These are phyloP conservation scores for Brachyrhaphis roseni DNA, from an alignment of 2,797 vertebrate species.

Conservation along the genomic window DNA sequence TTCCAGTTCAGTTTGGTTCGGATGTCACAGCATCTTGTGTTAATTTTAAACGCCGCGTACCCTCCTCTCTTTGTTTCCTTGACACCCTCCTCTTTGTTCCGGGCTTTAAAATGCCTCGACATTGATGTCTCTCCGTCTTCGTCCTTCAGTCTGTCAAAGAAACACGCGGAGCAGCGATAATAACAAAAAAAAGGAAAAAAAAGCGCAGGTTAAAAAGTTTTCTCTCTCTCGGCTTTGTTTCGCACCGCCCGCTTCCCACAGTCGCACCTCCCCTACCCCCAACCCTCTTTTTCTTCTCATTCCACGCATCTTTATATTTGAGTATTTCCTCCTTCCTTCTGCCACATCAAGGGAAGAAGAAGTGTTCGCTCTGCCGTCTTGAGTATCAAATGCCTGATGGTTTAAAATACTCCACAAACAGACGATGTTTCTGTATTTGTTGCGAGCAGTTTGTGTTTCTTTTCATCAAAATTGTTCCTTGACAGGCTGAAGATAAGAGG, in stretches of 20 bases:
- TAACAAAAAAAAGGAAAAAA: conserved; percentile 52
- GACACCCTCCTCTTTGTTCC: conserved; percentile 67
- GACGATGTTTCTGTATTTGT: conserved; percentile 48
- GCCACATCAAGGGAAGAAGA: conserved; percentile 73
- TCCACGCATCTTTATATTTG: conserved; percentile 55
- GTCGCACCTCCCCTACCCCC: conserved; percentile 27
- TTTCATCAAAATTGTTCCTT: conserved; percentile 51
- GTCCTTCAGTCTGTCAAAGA: conserved; percentile 74
- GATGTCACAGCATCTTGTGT: conserved; percentile 44
- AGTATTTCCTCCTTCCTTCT: conserved; percentile 54
- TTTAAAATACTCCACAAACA: conserved; percentile 57
- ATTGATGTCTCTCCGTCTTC: conserved; percentile 79
- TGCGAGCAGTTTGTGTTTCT: conserved; percentile 40
- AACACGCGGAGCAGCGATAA: conserved; percentile 50
- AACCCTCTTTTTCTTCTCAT: conserved; percentile 13
- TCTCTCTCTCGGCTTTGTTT: conserved; percentile 74
- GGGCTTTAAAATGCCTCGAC: conserved; percentile 73
- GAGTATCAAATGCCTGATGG: conserved; percentile 72
- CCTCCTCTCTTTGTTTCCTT: conserved; percentile 66
- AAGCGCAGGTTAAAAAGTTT: conserved; percentile 74
- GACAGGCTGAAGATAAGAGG: conserved; percentile 40
- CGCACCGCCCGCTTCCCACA: conserved; percentile 56
- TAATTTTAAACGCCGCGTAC: conserved; percentile 59
- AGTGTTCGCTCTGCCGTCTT: conserved; percentile 55
- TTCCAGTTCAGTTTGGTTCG: conserved; percentile 45